Base-by-base conservation (phyloP, 1,140 invertebrate species). In the Bombus terrestris region DNA sequence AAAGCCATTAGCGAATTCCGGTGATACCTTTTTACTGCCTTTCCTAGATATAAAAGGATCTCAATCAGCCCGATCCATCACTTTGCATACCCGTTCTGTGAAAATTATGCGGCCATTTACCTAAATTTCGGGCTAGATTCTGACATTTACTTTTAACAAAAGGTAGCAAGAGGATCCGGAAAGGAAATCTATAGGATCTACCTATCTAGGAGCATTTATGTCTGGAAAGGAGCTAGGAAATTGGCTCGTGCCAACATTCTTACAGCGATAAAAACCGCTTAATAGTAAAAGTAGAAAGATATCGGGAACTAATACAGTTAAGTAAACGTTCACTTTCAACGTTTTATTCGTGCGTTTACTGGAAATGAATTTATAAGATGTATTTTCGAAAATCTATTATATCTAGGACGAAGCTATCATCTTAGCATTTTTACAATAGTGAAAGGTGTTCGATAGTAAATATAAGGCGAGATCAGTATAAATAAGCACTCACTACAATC, bases 1-100 rank as follows among this genome's bases (percentile, higher is more conserved):
- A 62, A 59, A 47, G n/a, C 82, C 66, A 59, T 84, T 79, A 79
- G 32, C 47, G 37, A 62, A 79, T 79, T 37, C 82, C 41, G 37
- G 15, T 32, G 39, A 72, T 84, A 84, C 82, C 82, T 71, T 77
- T 59, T 57, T 22, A 57, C 10, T 12, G 64, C 13, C 5, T 1
- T 62, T 53, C 62, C 3, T 41, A 47, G 53, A 76, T 76, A 68
- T 79, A 62, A 62, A 84, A 71, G 64, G 39, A 57, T 71, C 18
- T 62, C 66, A 47, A 79, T 84, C 82, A 47, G 35, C 25, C 35
- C 25, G 8, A 78, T 41, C 15, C 28, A 18, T 5, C 47, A 8
- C 10, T 1, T 4, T 3, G 10, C 12, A 81, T 37, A 28, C 13
- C 3, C n/a, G 35, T 28, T 3, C 22, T 28, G 18, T 12, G 25